Evolutionary conservation across 2,797 vertebrate genomes (phyloP).

Genomic region (Sebastes matsubarae): DNA sequence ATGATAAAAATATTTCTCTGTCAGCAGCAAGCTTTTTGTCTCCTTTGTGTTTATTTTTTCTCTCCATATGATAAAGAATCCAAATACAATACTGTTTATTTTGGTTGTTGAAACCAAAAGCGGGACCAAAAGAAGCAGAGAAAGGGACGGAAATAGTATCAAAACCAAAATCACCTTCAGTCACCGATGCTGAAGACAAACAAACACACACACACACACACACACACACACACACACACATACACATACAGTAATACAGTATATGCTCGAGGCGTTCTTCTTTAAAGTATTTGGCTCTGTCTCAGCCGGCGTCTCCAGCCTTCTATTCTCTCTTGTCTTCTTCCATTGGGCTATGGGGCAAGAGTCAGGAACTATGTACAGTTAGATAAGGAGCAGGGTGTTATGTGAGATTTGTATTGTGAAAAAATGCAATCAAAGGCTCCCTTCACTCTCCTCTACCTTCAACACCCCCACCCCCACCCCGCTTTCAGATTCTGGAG

Average conservation of each 20-base stretch:
- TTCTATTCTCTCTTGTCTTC: slow-evolving; percentile 64
- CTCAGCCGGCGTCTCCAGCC: slow-evolving; percentile 59
- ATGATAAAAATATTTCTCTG: neutral
- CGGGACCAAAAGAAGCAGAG: slow-evolving; percentile 17
- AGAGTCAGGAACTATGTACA: slow-evolving; percentile 58
- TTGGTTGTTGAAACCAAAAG: slow-evolving; percentile 22
- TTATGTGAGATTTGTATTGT: slow-evolving; percentile 60
- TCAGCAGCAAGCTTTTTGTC: neutral
- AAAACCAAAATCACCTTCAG: slow-evolving; percentile 55
- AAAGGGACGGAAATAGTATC: slow-evolving; percentile 47
- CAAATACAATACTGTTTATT: slow-evolving; percentile 36
- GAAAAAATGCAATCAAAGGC: slow-evolving; percentile 54
- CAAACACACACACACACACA: slow-evolving; percentile 12
- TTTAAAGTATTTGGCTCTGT: slow-evolving; percentile 66
- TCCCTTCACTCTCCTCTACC: slow-evolving; percentile 30
- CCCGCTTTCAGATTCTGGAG: slow-evolving; percentile 34
- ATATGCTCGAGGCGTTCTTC: slow-evolving; percentile 59
- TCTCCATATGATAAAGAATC: neutral
- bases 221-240: neutral
- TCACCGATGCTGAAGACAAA: slow-evolving; percentile 12
- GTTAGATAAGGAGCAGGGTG: slow-evolving; percentile 44
- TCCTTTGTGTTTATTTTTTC: neutral
- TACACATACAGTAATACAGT: slow-evolving; percentile 16
- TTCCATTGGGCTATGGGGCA: slow-evolving; percentile 60
- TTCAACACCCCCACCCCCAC: neutral